Percentiles rank a stretch among this genome's conserved stretches.
phyloP scores from a whole-genome alignment of 2,113 vertebrate genomes.

The Morone chrysops region DNA sequence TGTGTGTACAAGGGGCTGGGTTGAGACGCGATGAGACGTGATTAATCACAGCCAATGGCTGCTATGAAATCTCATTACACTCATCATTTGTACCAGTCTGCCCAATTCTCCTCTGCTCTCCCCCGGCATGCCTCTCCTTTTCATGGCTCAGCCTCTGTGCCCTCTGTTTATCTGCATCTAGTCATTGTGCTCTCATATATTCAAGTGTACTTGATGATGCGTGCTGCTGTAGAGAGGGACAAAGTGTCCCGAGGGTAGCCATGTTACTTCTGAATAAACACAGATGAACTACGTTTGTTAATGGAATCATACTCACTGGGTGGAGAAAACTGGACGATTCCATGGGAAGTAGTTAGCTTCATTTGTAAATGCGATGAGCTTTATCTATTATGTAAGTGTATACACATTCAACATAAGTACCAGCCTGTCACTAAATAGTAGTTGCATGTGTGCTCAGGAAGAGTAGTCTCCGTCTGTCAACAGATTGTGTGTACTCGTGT shows the following conservation, averaged over 20 bases:
- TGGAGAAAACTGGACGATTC: constrained; percentile 14
- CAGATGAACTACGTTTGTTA: constrained; percentile 46
- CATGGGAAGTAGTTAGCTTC: constrained; percentile 27
- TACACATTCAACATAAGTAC: constrained; percentile 24
- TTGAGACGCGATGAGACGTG: constrained; percentile 72
- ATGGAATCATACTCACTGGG: not conserved
- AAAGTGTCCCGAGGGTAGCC: constrained; percentile 34
- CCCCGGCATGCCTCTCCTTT: constrained; percentile 41
- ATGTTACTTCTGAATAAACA: constrained; percentile 56
- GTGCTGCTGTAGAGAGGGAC: constrained; percentile 30
- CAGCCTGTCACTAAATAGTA: constrained; percentile 1
- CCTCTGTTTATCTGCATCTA: constrained; percentile 64
- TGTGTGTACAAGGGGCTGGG: constrained; percentile 38
- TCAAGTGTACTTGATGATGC: constrained; percentile 30
- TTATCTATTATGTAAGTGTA: constrained; percentile 39
- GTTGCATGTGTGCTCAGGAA: constrained; percentile 1
- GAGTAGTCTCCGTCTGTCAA: not conserved
- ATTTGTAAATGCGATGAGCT: constrained; percentile 38
- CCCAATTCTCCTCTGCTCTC: constrained; percentile 61
- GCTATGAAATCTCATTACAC: constrained; percentile 87
- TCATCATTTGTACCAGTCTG: constrained; percentile 84
- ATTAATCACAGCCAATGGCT: constrained; percentile 85
- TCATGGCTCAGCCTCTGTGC: constrained; percentile 45
- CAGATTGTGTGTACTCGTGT: constrained; percentile 6
- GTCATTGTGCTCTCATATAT: constrained; percentile 39